Percentiles rank a stretch among this genome's conserved stretches.
Conservation (phyloP, 2,797 vertebrate species). For the Cirrhinus mrigala region DNA sequence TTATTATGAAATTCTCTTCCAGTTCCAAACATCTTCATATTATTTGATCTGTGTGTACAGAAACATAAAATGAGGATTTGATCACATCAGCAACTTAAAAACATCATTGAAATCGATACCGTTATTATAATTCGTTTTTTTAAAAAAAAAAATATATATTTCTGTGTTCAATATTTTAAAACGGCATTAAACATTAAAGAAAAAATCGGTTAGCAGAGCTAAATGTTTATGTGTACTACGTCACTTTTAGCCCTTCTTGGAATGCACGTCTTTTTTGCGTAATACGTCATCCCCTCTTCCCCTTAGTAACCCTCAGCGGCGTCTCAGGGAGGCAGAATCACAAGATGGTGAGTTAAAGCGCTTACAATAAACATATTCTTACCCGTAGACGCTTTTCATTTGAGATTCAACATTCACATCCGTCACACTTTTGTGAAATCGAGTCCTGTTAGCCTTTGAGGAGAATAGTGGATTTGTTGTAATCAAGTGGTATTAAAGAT, state of each 20-base stretch:
- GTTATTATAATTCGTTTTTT: background rate
- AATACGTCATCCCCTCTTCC: slow-evolving; percentile 71
- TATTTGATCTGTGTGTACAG: background rate
- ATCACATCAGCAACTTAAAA: background rate
- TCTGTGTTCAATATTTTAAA: background rate
- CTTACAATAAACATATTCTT: slow-evolving; percentile 53
- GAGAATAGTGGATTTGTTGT: background rate
- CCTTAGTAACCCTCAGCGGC: slow-evolving; percentile 82
- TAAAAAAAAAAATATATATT: background rate
- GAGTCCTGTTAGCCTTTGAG: background rate
- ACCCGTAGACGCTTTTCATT: slow-evolving; percentile 54
- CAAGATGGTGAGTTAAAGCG: slow-evolving; percentile 85
- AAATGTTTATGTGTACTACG: background rate
- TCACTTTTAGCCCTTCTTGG: slow-evolving; percentile 8
- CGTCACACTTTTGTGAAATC: background rate
- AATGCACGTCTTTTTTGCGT: slow-evolving; percentile 63
- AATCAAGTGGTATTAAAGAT: slow-evolving; percentile 22
- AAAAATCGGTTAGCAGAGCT: background rate
- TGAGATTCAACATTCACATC: background rate
- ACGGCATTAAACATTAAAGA: background rate
- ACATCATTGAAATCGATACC: background rate
- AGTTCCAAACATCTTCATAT: background rate
- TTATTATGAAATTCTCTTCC: background rate
- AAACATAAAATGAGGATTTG: background rate
- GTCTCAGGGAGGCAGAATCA: slow-evolving; percentile 81